Base-by-base conservation (phyloP, 2,797 vertebrate species). In the Natrix natrix region DNA sequence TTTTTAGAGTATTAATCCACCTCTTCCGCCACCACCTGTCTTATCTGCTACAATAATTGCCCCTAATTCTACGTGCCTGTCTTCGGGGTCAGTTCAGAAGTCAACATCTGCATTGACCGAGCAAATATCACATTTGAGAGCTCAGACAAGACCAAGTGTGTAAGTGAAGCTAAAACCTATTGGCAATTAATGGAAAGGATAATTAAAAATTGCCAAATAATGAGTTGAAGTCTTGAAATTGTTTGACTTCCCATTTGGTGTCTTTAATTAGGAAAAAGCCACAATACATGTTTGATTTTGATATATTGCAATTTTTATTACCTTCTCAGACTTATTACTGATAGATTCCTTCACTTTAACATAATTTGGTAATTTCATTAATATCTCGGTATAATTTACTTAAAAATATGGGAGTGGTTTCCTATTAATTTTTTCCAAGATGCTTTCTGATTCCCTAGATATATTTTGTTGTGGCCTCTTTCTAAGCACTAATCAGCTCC, bases 121-220 rank as follows among this genome's bases (percentile, higher is more conserved):
- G 93, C 99, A 99, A 97, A 98, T 98, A 94, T 96, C 97, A 91
- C 98, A 98, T 94, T 95, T 97, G 61, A 96, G 98, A 89, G 95
- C 97, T 52, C 98, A 99, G 93, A 98, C 98, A 97, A 99, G 99
- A 96, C 99, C 99, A 94, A 99, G 98, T 93, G 99, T 99, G 99
- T 99, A 98, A 99, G 99, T 99, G 93, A 86, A 89, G 93, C 0
- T 43, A 78, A 94, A 91, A 26, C 60, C 87, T 93, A 88, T 93
- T 17, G 0, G 14, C 32, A 8, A 8, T 92, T 13, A 24, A 78
- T 74, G 61, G 6, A 22, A 22, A 28, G 66, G 90, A 91, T 32
- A 22, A 11, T 43, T 57, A 48, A 83, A 63, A 20, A 83, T 22
- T 28, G 91, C 83, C 87, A 86, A 74, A 1, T 54, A 86, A 78